A percentile compares a stretch with the other conserved stretches of the same genome.
Conservation (phyloP, 2,797 vertebrate species). For the Taeniopygia guttata region DNA sequence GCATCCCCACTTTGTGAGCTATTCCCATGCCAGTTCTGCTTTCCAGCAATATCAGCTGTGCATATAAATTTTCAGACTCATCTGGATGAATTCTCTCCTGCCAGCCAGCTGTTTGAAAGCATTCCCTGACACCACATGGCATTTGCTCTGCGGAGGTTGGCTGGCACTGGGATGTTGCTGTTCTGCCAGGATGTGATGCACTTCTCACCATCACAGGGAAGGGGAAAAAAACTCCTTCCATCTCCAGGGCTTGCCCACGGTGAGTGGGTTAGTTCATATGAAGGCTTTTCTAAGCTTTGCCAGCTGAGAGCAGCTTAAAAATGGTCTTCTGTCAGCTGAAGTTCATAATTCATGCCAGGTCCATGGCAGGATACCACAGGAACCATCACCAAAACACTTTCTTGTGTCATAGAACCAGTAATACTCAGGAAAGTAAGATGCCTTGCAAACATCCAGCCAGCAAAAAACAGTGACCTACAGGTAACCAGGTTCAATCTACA, state of each 20-base stretch:
- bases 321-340: background rate
- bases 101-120: slow-evolving; percentile 41
- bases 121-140: background rate
- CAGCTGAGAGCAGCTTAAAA: background rate
- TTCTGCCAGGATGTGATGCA: background rate
- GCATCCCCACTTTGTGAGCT: slow-evolving; percentile 1
- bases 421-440: background rate
- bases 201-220: background rate
- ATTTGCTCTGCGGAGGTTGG: background rate
- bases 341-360: background rate
- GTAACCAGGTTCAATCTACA: background rate
- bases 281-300: background rate
- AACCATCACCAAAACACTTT: background rate
- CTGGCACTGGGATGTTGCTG: background rate
- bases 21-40: slow-evolving; percentile 52
- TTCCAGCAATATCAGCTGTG: slow-evolving; percentile 62
- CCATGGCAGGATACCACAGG: background rate
- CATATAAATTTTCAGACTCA: slow-evolving; percentile 47
- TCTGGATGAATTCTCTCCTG: slow-evolving; percentile 28
- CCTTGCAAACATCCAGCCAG: background rate
- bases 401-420: background rate
- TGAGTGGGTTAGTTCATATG: background rate
- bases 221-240: background rate
- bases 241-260: background rate
- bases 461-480: background rate